These are phyloP conservation scores for Pogonocherus hispidulus DNA, from an alignment of 2,888 invertebrate genomes.

Conservation along the genomic window DNA sequence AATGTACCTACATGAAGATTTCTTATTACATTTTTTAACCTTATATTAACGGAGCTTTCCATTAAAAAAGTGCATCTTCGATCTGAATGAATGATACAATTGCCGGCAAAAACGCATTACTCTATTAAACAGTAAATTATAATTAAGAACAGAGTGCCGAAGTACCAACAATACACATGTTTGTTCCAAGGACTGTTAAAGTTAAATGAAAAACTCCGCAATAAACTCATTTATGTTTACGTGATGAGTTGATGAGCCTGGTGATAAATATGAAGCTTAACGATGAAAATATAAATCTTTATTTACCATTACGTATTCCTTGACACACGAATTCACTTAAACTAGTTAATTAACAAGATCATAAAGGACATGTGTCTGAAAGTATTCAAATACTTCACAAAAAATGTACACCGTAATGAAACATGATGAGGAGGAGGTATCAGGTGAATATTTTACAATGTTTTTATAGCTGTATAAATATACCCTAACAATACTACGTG, in stretches of 20 bases:
- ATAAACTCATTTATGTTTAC: conserved; percentile 19
- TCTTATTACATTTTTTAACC: not conserved
- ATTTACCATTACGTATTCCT: conserved; percentile 2
- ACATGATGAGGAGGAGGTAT: no score
- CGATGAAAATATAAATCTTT: conserved; percentile 21
- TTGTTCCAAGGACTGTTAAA: conserved; percentile 22
- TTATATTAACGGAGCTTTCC: not conserved
- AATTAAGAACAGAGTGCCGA: conserved; percentile 23
- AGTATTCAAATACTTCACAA: not conserved
- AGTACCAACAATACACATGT: conserved; percentile 20
- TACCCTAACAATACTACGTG: no score
- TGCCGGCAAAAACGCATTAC: no score
- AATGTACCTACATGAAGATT: not conserved
- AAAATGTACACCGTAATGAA: not conserved
- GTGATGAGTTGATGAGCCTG: not conserved
- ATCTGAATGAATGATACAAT: conserved; percentile 14
- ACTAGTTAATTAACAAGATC: conserved; percentile 17
- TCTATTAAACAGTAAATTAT: conserved; percentile 11
- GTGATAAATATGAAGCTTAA: conserved; percentile 14
- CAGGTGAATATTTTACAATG: no score
- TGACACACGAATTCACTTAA: not conserved
- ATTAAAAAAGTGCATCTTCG: not conserved
- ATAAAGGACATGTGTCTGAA: not conserved
- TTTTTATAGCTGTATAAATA: no score
- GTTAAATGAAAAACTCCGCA: conserved; percentile 16